These are phyloP conservation scores for Brachystomella parvula DNA, from an alignment of 1,140 invertebrate genomes.

Conservation along the genomic window DNA sequence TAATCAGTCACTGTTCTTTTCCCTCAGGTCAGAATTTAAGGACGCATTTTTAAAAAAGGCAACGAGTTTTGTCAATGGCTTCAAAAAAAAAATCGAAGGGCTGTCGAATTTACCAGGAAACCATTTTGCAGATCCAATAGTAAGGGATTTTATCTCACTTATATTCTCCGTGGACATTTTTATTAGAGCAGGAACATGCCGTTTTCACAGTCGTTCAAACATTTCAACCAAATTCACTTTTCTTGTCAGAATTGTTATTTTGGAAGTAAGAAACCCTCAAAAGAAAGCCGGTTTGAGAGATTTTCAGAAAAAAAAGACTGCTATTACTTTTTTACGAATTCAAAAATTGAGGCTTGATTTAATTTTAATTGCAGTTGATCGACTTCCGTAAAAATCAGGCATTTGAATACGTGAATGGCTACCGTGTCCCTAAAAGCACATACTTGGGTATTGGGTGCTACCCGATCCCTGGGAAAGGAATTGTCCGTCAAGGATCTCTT, in stretches of 20 bases:
- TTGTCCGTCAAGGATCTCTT: slow-evolving; percentile 29
- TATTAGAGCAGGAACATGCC: too few species aligned
- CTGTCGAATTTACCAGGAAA: slow-evolving; percentile 66
- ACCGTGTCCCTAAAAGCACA: slow-evolving; percentile 50
- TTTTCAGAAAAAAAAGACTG: slow-evolving; percentile 2
- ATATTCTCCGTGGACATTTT: too few species aligned
- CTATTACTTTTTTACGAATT: not conserved
- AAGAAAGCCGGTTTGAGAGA: not conserved
- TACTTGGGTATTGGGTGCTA: slow-evolving; percentile 55
- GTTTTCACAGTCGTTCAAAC: too few species aligned
- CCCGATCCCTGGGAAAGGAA: slow-evolving; percentile 41
- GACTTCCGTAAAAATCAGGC: slow-evolving; percentile 57
- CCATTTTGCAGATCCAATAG: slow-evolving; percentile 58
- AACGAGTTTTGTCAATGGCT: slow-evolving; percentile 21
- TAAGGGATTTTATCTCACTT: slow-evolving; percentile 49
- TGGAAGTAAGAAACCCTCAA: too few species aligned
- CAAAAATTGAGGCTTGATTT: slow-evolving; percentile 10
- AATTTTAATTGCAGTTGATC: slow-evolving; percentile 46
- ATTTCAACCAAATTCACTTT: too few species aligned
- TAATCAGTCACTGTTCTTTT: too few species aligned
- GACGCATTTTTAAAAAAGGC: too few species aligned
- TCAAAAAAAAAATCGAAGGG: slow-evolving; percentile 46
- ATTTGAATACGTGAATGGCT: slow-evolving; percentile 60
- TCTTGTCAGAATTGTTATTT: too few species aligned
- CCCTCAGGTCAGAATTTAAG: too few species aligned